Percentiles rank a stretch among this genome's conserved stretches.
Conservation (phyloP, 2,888 invertebrate species). For the Drosophila tanythrix region DNA sequence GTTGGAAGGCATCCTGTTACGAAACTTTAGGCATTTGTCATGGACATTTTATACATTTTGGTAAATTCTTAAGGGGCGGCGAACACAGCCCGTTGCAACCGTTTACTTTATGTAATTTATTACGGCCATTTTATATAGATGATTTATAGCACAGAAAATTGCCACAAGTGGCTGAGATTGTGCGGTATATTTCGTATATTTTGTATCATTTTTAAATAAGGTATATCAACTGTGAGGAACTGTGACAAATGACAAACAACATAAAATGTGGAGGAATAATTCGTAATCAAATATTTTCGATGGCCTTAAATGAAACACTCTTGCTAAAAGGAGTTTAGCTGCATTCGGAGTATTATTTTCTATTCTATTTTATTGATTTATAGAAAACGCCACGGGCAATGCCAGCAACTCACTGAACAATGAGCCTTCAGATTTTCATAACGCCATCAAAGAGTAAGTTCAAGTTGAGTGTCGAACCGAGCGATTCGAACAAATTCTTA, state of each 20-base stretch:
- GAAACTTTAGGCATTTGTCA: conserved; percentile 71
- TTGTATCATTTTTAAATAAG: not conserved
- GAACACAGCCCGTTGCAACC: conserved; percentile 40
- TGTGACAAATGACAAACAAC: not conserved
- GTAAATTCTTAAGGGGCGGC: conserved; percentile 21
- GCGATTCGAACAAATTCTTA: not conserved
- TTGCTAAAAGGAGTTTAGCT: not conserved
- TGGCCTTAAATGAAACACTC: not conserved
- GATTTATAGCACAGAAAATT: conserved; percentile 62
- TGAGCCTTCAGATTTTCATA: conserved; percentile 70
- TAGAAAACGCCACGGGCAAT: conserved; percentile 78
- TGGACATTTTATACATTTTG: conserved; percentile 32
- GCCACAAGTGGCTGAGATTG: conserved; percentile 60
- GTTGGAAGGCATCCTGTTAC: conserved; percentile 6
- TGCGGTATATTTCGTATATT: conserved; percentile 14
- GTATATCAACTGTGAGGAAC: not conserved
- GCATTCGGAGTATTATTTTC: not conserved
- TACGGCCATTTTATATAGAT: conserved; percentile 64
- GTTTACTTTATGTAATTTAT: conserved; percentile 64
- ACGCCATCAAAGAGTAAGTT: conserved; percentile 75
- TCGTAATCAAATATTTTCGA: not conserved
- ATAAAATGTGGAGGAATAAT: not conserved
- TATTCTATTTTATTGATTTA: not conserved
- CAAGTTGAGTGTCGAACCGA: not conserved
- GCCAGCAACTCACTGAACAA: conserved; percentile 66